These are phyloP conservation scores for Drosophila robusta DNA, from an alignment of 2,888 invertebrate genomes.

Conservation along the genomic window DNA sequence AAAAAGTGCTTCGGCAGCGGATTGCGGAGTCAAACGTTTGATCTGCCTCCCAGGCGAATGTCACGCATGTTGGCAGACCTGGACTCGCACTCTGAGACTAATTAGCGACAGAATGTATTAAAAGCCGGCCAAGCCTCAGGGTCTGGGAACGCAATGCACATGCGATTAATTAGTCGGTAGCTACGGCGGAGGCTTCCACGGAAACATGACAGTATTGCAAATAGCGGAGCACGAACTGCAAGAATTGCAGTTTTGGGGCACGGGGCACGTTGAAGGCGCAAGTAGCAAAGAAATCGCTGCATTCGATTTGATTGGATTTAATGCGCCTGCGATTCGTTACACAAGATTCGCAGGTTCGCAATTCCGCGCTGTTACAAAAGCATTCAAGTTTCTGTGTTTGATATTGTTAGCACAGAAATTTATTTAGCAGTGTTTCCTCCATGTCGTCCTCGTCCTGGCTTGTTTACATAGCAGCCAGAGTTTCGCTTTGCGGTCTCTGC, in stretches of 20 bases:
- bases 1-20: background rate
- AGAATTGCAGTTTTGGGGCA: slow-evolving; percentile 14
- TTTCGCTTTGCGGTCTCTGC: slow-evolving; percentile 69
- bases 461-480: slow-evolving; percentile 57
- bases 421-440: slow-evolving; percentile 39
- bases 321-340: slow-evolving; percentile 42
- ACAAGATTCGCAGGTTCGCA: slow-evolving; percentile 9
- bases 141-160: slow-evolving; percentile 37
- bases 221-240: slow-evolving; percentile 18
- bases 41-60: slow-evolving; percentile 63
- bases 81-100: slow-evolving; percentile 33
- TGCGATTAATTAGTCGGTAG: slow-evolving; percentile 68
- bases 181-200: background rate
- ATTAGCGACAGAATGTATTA: slow-evolving; percentile 39
- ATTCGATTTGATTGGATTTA: slow-evolving; percentile 62
- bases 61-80: slow-evolving; percentile 45
- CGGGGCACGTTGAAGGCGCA: background rate
- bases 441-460: slow-evolving; percentile 26
- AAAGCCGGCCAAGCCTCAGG: slow-evolving; percentile 7
- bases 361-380: slow-evolving; percentile 15
- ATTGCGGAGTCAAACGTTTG: slow-evolving; percentile 59
- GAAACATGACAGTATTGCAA: slow-evolving; percentile 18
- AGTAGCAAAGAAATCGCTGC: slow-evolving; percentile 17
- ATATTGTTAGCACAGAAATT: slow-evolving; percentile 70
- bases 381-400: slow-evolving; percentile 34